These are phyloP conservation scores for Eleginops maclovinus DNA, from an alignment of 2,113 vertebrate genomes.

Conservation along the genomic window DNA sequence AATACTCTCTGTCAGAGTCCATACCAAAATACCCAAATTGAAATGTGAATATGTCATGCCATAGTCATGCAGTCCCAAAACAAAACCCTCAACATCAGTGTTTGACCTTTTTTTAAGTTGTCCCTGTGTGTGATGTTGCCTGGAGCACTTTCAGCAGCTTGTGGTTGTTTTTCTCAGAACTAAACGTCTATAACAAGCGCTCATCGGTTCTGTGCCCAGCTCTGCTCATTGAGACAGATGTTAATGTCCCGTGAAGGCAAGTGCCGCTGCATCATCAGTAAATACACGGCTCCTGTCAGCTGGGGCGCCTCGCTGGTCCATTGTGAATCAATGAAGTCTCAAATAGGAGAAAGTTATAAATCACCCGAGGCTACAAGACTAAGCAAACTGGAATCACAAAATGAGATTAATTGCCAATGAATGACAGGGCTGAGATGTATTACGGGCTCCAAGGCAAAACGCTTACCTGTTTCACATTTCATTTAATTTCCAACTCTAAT, in stretches of 20 bases:
- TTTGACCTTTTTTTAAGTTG: slow-evolving; percentile 12
- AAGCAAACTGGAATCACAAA: slow-evolving; percentile 64
- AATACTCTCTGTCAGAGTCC: not conserved
- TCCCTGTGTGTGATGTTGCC: slow-evolving; percentile 2
- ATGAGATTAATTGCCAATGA: slow-evolving; percentile 62
- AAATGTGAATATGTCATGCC: not conserved
- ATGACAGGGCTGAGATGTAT: slow-evolving; percentile 47
- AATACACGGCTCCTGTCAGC: slow-evolving; percentile 67
- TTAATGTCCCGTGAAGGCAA: slow-evolving; percentile 80
- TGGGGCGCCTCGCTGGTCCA: slow-evolving; percentile 46
- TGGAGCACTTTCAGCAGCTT: slow-evolving; percentile 26
- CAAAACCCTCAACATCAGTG: slow-evolving; percentile 11
- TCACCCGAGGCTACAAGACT: slow-evolving; percentile 56
- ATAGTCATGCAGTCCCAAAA: not conserved
- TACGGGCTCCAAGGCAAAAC: slow-evolving; percentile 35
- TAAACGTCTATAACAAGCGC: slow-evolving; percentile 57
- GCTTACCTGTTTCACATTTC: slow-evolving; percentile 34
- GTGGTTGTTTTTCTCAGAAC: slow-evolving; percentile 51
- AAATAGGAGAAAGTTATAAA: slow-evolving; percentile 68
- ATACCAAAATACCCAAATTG: not conserved
- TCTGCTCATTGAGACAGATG: slow-evolving; percentile 65
- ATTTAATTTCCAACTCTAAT: slow-evolving; percentile 18
- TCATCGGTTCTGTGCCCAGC: slow-evolving; percentile 58
- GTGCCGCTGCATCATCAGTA: slow-evolving; percentile 75
- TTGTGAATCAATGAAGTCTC: slow-evolving; percentile 72